A percentile compares a stretch with the other conserved stretches of the same genome.
Conservation (phyloP, 2,113 vertebrate genomes). For the Neolamprologus sp. region DNA sequence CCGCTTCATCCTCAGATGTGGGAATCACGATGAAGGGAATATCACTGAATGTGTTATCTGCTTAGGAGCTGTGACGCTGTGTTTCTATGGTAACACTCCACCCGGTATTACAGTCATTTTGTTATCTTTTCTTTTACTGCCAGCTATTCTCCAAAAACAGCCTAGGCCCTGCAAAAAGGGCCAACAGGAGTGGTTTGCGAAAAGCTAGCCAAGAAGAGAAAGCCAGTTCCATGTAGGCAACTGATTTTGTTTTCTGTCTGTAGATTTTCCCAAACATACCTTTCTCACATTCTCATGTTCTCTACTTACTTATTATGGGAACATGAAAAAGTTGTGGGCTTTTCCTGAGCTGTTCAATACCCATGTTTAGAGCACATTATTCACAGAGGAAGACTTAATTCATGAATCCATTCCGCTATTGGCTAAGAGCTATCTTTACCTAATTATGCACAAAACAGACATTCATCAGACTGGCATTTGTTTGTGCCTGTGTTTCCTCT, state of each 20-base stretch:
- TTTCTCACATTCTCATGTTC: not conserved
- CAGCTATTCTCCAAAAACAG: slow-evolving; percentile 23
- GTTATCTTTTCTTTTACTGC: slow-evolving; percentile 22
- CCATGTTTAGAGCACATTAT: slow-evolving; percentile 34
- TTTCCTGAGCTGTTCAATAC: not conserved
- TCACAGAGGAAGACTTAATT: slow-evolving; percentile 55
- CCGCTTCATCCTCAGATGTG: slow-evolving; percentile 38
- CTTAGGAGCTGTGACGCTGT: slow-evolving; percentile 53
- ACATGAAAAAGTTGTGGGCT: not conserved
- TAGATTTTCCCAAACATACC: not conserved
- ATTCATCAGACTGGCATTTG: slow-evolving; percentile 59
- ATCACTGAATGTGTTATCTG: slow-evolving; percentile 61
- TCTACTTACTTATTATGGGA: not conserved
- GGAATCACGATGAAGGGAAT: slow-evolving; percentile 51
- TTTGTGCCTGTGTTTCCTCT: slow-evolving; percentile 41
- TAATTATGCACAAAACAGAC: slow-evolving; percentile 59
- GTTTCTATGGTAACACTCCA: slow-evolving; percentile 70
- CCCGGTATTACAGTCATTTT: slow-evolving; percentile 55
- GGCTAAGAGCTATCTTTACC: slow-evolving; percentile 57
- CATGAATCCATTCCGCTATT: slow-evolving; percentile 44
- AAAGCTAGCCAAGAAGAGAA: not conserved
- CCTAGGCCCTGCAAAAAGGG: not conserved
- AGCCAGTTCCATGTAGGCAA: not conserved
- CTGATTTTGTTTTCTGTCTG: not conserved
- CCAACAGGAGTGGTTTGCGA: not conserved